Conservation (phyloP, 2,113 vertebrate genomes). For the Danionella cerebrum region DNA sequence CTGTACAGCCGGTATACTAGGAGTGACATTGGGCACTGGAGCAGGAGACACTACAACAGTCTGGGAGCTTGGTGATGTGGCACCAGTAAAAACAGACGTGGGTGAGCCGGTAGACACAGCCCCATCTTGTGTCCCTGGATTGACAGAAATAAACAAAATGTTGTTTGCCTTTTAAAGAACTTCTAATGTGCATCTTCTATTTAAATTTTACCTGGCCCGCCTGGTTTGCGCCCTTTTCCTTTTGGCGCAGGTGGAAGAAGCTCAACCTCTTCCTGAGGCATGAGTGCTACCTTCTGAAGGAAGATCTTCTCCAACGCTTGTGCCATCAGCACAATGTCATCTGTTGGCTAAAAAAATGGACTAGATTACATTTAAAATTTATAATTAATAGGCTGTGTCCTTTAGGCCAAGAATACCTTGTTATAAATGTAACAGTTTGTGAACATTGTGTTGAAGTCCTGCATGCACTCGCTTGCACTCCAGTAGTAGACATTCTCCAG, state of each 20-base stretch:
- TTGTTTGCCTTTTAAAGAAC: too few species aligned
- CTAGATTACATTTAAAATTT: not conserved
- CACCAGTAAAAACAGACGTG: slow-evolving; percentile 63
- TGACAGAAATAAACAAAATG: not conserved
- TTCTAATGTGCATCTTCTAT: too few species aligned
- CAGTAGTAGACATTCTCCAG: slow-evolving; percentile 91
- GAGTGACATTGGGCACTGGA: slow-evolving; percentile 68
- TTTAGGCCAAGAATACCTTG: too few species aligned
- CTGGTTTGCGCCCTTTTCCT: slow-evolving; percentile 75
- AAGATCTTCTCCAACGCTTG: slow-evolving; percentile 94
- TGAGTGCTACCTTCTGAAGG: slow-evolving; percentile 86
- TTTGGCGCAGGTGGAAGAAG: slow-evolving; percentile 74
- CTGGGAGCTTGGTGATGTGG: slow-evolving; percentile 63
- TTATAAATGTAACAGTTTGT: slow-evolving; percentile 98
- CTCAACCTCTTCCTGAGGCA: slow-evolving; percentile 86
- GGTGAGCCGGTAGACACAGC: slow-evolving; percentile 70
- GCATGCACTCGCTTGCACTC: slow-evolving; percentile 93
- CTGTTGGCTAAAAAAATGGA: slow-evolving; percentile 73
- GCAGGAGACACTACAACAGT: slow-evolving; percentile 70
- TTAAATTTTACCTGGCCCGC: slow-evolving; percentile 62
- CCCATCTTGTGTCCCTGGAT: slow-evolving; percentile 59
- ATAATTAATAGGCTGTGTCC: too few species aligned
- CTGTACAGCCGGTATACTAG: slow-evolving; percentile 60
- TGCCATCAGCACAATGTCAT: slow-evolving; percentile 97
- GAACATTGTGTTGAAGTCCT: slow-evolving; percentile 99